Percentiles rank a stretch among this genome's conserved stretches.
These are phyloP conservation scores for Asobara japonica DNA, from an alignment of 1,140 invertebrate species.

Conservation along the genomic window DNA sequence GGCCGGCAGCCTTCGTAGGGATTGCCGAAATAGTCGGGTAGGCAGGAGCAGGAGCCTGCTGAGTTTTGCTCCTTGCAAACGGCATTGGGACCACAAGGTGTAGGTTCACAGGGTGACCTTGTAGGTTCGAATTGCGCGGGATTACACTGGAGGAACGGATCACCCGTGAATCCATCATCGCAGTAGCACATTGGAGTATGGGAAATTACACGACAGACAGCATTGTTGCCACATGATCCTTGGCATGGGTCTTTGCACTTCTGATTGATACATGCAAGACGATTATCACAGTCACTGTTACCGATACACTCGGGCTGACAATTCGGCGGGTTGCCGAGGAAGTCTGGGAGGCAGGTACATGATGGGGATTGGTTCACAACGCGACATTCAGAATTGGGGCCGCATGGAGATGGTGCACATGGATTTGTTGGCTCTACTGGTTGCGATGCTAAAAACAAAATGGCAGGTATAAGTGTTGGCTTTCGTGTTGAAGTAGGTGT, in stretches of 20 bases:
- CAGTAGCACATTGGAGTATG: slow-evolving; percentile 78
- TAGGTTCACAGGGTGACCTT: slow-evolving; percentile 73
- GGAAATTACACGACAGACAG: slow-evolving; percentile 77
- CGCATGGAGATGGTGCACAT: slow-evolving; percentile 79
- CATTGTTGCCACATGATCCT: slow-evolving; percentile 78
- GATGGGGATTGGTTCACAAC: slow-evolving; percentile 70
- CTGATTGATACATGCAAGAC: slow-evolving; percentile 76
- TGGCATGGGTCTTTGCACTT: slow-evolving; percentile 84
- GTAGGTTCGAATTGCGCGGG: slow-evolving; percentile 55
- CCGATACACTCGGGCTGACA: slow-evolving; percentile 80
- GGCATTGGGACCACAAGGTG: slow-evolving; percentile 84
- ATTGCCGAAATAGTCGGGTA: slow-evolving; percentile 74
- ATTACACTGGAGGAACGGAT: slow-evolving; percentile 74
- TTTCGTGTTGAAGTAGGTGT: slow-evolving; percentile 68
- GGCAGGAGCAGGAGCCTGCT: slow-evolving; percentile 79
- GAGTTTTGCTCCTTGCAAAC: slow-evolving; percentile 76
- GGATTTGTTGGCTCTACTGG: slow-evolving; percentile 71
- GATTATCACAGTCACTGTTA: slow-evolving; percentile 75
- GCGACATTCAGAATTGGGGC: slow-evolving; percentile 78
- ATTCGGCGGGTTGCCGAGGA: slow-evolving; percentile 76
- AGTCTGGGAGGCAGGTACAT: slow-evolving; percentile 76
- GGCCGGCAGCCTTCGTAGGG: slow-evolving; percentile 80
- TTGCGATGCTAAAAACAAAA: slow-evolving; percentile 36
- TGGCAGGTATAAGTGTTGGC: slow-evolving; percentile 77
- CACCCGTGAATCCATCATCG: slow-evolving; percentile 71